Evolutionary conservation across 2,113 vertebrate genomes (phyloP), one percentile per base, ranked within the genome.

Genomic region (Odontophorus gujanensis): DNA sequence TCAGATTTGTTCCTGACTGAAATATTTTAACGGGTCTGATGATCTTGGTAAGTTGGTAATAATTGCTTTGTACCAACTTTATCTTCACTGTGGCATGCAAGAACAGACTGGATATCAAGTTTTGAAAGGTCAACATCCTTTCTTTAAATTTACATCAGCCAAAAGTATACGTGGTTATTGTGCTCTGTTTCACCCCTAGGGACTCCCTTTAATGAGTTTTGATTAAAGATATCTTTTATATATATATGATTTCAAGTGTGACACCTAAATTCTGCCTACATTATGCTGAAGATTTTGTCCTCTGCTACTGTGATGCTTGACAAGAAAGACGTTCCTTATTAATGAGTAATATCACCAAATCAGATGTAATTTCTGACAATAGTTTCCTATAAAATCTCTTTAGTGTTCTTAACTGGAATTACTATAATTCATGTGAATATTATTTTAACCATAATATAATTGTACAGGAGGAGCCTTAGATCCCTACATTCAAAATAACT

Each of bases 371-470:
- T 73, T 75, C 26, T 24, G 11, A 80, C 22, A 93, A 81, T 53
- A 90, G 59, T 74, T 89, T 79, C 43, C 71, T 42, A 67, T 59
- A 61, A 87, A 87, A 87, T 85, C 73, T 24, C 17, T 47, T 59
- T n/a, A 21, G 25, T 47, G 36, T 69, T 87, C 81, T 77, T 71
- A 90, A 50, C 65, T 89, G 43, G 57, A 72, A 92, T 88, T 63
- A 51, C 77, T 65, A 88, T 76, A 80, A 91, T 92, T 78, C 69
- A 71, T 7, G 20, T 38, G 6, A 78, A 91, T 79, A 87, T 87
- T 92, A 79, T 92, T 86, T 93, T 61, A 89, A 75, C 82, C 51
- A 87, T 58, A 80, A 80, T 42, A 67, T 79, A 84, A 87, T 51
- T 84, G 25, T 81, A 58, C 8, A 75, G 58, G 61, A 59, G 69